These are phyloP conservation scores for Heliocidaris erythrogramma DNA, from an alignment of 35 echinoderm and acorn worm species.

Conservation along the genomic window DNA sequence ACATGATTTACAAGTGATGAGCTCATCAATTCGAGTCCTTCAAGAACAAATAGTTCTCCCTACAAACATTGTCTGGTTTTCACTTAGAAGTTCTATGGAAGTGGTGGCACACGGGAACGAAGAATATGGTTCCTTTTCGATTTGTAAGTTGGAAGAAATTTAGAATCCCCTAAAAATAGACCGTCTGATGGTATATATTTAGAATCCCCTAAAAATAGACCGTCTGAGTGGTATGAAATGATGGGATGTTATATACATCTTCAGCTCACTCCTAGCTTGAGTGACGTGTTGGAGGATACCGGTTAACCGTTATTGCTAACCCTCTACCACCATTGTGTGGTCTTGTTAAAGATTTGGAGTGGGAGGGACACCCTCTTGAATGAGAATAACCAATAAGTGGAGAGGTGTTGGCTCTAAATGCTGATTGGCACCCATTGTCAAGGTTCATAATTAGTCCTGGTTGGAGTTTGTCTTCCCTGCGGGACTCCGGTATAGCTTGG, in stretches of 20 bases:
- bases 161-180: not conserved
- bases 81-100: not conserved
- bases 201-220: not conserved
- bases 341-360: not conserved
- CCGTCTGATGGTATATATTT: not conserved
- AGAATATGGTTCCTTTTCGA: too few relatives aligned
- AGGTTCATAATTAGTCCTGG: slow-evolving; percentile 21
- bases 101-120: too few relatives aligned
- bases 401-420: not conserved
- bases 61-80: not conserved
- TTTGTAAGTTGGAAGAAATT: not conserved
- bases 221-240: not conserved
- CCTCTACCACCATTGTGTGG: slow-evolving; percentile 8
- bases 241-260: not conserved
- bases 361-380: not conserved
- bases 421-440: slow-evolving; percentile 33
- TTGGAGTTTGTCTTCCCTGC: not conserved
- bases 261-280: not conserved
- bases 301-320: slow-evolving; percentile 15
- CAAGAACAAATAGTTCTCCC: not conserved
- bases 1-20: not conserved
- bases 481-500: not conserved
- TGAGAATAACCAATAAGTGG: slow-evolving; percentile 32
- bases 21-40: not conserved
- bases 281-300: not conserved